Evolutionary conservation across 2,888 invertebrate species (phyloP), one percentile per base, ranked within the genome.

Genomic region (Dasysyrphus tricinctus): DNA sequence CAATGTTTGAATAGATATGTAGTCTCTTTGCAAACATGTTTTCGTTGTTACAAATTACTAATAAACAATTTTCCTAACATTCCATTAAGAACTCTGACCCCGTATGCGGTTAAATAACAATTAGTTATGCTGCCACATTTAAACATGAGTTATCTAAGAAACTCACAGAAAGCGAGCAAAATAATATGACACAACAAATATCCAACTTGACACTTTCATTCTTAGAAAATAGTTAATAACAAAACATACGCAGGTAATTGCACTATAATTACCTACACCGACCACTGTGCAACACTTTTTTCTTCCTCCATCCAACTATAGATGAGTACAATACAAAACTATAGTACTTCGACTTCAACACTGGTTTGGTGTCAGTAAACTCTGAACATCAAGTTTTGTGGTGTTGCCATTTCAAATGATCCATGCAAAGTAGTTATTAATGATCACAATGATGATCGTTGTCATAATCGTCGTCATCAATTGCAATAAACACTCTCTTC

Each of bases 371-470:
- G 84, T 84, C 84, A 80, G 65, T 84, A 39, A 80, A 80, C 84
- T 80, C 57, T 76, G 8, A 29, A 39, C 39, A 29, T 69, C 39
- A 39, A 19, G 37, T 69, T 57, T 59, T 12, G 19, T 70, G 5
- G 34, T 47, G 19, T 16, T 67, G 65, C 51, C 75, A 84, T 59
- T 65, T 65, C 67, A 84, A 84, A 84, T 84, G 84, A 84, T 80
- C 80, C 67, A 85, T 80, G 76, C 76, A 85, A 85, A 77, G 77
- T 47, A 73, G 76, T 80, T 80, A 85, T 85, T 85, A 85, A 85
- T 80, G 84, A 80, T 77, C 54, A n/a, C 32, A 24, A 56, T 42
- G 76, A 77, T 49, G 73, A 80, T 80, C 77, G 69, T 42, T 54
- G 77, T 80, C 76, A 80, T 80, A 76, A 80, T 78, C 79, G 79